Conservation (phyloP, 2,113 vertebrate genomes). For the Cinclus cinclus region DNA sequence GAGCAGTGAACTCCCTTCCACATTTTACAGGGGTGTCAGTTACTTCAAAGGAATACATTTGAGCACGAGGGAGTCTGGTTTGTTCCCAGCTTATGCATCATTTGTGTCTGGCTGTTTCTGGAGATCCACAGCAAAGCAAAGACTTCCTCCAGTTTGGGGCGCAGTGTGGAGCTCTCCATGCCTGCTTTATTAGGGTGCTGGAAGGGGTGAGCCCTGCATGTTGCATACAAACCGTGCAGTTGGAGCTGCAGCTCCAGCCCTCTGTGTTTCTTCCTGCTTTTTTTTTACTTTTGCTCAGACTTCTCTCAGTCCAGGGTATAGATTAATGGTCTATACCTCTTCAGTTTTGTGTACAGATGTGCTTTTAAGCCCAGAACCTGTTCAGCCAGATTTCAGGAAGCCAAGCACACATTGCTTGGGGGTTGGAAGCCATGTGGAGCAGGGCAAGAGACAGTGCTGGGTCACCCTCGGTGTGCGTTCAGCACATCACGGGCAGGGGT, state of each 20-base stretch:
- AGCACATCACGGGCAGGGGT: fast-evolving
- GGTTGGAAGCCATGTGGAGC: not conserved
- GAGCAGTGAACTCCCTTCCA: not conserved
- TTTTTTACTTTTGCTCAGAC: not conserved
- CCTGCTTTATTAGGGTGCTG: not conserved
- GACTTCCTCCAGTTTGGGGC: not conserved
- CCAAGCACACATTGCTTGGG: fast-evolving
- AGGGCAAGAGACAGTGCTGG: fast-evolving
- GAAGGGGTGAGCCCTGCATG: not conserved
- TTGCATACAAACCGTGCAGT: not conserved
- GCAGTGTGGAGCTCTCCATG: not conserved
- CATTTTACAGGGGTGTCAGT: conserved; percentile 29
- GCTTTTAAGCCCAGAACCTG: not conserved
- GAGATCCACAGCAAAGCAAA: conserved; percentile 1
- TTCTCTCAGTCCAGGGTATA: not conserved
- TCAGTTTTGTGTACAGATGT: not conserved
- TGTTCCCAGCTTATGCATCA: conserved; percentile 25
- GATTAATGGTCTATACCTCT: not conserved
- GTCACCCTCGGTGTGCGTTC: fast-evolving
- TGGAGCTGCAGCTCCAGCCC: not conserved
- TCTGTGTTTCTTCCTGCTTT: not conserved
- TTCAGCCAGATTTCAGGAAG: not conserved
- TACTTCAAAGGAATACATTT: conserved; percentile 44
- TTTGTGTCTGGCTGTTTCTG: conserved; percentile 33
- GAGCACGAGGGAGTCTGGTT: conserved; percentile 22